phyloP scores from a whole-genome alignment of 2,113 vertebrate genomes.

The Apodemus speciosus region DNA sequence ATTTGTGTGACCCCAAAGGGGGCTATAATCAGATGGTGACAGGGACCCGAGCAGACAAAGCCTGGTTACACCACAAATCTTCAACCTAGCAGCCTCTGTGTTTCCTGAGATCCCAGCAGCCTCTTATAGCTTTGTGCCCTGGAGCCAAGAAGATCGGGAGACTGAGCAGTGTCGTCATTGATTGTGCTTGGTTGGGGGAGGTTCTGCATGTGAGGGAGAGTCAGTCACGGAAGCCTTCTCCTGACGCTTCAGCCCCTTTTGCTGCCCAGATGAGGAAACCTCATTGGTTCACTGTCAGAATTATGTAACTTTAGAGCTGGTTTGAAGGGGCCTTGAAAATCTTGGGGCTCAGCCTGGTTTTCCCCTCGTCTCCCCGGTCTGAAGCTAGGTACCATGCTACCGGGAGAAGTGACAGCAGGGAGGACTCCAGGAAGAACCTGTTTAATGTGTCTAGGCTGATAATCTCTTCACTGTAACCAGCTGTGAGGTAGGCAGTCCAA shows the following conservation, averaged over 20 bases:
- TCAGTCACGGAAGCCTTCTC: not conserved
- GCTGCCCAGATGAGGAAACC: conserved; percentile 56
- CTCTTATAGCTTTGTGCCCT: not conserved
- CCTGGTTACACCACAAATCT: too few species aligned
- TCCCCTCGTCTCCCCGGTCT: not conserved
- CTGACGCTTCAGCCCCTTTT: conserved; percentile 59
- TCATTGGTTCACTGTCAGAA: not conserved
- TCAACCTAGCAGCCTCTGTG: not conserved
- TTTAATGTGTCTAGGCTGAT: not conserved
- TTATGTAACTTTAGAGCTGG: not conserved
- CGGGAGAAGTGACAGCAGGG: not conserved
- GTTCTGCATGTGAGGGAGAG: conserved; percentile 53
- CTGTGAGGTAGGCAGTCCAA: not conserved
- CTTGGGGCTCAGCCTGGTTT: not conserved
- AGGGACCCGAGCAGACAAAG: not conserved
- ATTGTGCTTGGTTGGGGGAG: conserved; percentile 61
- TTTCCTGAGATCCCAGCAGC: not conserved
- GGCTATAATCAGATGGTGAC: not conserved
- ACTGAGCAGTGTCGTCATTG: not conserved
- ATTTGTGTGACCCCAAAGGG: not conserved
- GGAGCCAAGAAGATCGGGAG: conserved; percentile 2
- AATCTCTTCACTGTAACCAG: not conserved
- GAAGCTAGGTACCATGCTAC: not conserved
- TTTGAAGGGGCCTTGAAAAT: not conserved
- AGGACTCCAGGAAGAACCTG: not conserved